phyloP scores from a whole-genome alignment of 1,140 invertebrate species.

The Drosophila lowei region DNA sequence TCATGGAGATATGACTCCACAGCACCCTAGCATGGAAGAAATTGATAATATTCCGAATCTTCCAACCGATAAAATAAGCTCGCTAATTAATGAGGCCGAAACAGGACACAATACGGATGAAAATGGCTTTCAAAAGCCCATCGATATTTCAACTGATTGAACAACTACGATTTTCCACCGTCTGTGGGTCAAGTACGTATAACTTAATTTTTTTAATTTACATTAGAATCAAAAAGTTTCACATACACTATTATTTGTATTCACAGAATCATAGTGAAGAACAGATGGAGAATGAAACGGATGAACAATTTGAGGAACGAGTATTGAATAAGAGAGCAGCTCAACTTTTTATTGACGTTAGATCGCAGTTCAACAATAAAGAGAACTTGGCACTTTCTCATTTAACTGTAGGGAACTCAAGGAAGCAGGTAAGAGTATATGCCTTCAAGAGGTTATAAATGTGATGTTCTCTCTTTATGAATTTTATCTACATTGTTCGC shows the following conservation, averaged over 20 bases:
- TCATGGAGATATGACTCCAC: slow-evolving; percentile 84
- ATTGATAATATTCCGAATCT: slow-evolving; percentile 85
- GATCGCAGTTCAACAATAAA: slow-evolving; percentile 88
- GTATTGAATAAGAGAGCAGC: slow-evolving; percentile 96
- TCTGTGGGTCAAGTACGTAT: slow-evolving; percentile 86
- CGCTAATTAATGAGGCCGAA: slow-evolving; percentile 71
- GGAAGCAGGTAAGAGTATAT: slow-evolving; percentile 89
- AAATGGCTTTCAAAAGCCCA: slow-evolving; percentile 75
- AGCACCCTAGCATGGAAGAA: slow-evolving; percentile 82
- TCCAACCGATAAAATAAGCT: slow-evolving; percentile 82
- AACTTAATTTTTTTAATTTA: too few relatives aligned
- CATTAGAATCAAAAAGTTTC: too few relatives aligned
- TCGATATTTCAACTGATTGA: slow-evolving; percentile 88
- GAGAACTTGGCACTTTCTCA: slow-evolving; percentile 89
- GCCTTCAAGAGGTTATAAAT: too few relatives aligned
- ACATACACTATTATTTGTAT: neutral
- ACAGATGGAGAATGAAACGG: slow-evolving; percentile 94
- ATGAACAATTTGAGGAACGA: slow-evolving; percentile 97
- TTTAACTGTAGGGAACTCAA: slow-evolving; percentile 88
- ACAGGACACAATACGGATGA: slow-evolving; percentile 24
- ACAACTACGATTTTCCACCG: slow-evolving; percentile 92
- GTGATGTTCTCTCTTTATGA: too few relatives aligned
- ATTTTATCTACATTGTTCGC: too few relatives aligned
- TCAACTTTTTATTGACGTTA: slow-evolving; percentile 93
- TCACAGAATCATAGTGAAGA: slow-evolving; percentile 87